Evolutionary conservation across 2,797 vertebrate genomes (phyloP), one percentile per base, ranked within the genome.

Genomic region (Eutrigla gurnardus): DNA sequence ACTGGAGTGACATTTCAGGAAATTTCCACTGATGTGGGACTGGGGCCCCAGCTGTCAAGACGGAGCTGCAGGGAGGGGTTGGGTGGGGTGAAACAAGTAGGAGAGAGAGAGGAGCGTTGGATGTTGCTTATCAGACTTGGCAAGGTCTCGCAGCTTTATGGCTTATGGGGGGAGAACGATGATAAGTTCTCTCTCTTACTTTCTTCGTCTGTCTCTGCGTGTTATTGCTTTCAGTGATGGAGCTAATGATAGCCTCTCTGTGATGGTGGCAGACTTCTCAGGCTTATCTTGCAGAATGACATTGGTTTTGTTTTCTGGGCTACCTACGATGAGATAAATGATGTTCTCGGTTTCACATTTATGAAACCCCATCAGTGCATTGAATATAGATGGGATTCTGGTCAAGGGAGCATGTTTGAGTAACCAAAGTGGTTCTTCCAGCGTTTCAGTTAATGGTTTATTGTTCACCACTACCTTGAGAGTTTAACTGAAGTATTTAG

Each of bases 1-100:
- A 79, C 77, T 79, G 73, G 85, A 91, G 86, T 92, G 90, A 91
- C 91, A 91, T 88, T 80, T 91, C 71, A 79, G 88, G 79, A 93
- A 81, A 92, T 91, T 86, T 91, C 80, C 87, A 87, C 86, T 89
- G 91, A 91, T 90, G 86, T 84, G 81, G 78, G 75, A 81, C 74
- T 55, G 52, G 54, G 81, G 85, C 81, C 86, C 77, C 88, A 92
- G 88, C 88, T 91, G 90, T 91, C 78, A 73, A 73, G 75, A 63
- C 14, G 14, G 70, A 87, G 71, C 62, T 43, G 66, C n/a, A 42
- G 64, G 84, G 78, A 76, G 47, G 59, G 65, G 65, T 5, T 54
- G 65, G 75, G 58, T 62, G 65, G 77, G 80, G 72, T 67, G 71
- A 84, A 80, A 85, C 65, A 62, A 84, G 79, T 54, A 59, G 58